Evolutionary conservation across 1,140 invertebrate species (phyloP).

Genomic region (Leptopilina boulardi): DNA sequence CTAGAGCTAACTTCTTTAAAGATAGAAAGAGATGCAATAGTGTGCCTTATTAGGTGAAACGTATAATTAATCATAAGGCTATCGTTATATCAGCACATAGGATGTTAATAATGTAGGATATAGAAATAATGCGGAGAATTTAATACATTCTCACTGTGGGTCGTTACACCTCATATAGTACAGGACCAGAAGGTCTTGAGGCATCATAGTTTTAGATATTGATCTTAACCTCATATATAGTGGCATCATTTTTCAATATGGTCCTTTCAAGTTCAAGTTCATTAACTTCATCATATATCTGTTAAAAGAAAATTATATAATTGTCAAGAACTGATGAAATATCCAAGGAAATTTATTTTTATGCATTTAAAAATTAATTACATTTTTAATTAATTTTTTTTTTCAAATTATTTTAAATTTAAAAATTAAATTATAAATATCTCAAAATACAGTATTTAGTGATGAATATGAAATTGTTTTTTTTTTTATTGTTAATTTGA

Average conservation of each 20-base stretch:
- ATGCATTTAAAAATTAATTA: no score
- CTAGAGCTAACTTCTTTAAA: not conserved
- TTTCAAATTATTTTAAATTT: no score
- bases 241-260: slow-evolving; percentile 16
- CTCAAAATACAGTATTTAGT: no score
- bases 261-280: slow-evolving; percentile 1
- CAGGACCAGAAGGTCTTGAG: not conserved
- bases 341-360: no score
- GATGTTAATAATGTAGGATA: slow-evolving; percentile 6
- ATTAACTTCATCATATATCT: not conserved
- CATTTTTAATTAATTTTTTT: no score
- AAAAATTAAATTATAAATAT: no score
- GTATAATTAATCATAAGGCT: slow-evolving; percentile 21
- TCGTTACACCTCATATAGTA: not conserved
- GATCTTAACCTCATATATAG: not conserved
- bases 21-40: not conserved
- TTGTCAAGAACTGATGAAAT: no score
- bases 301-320: no score
- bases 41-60: not conserved
- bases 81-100: slow-evolving; percentile 10
- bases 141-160: not conserved
- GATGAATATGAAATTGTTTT: no score
- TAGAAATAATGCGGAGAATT: slow-evolving; percentile 13
- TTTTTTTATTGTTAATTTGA: no score
- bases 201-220: not conserved